These are phyloP conservation scores for Andrena cerasifolii DNA, from an alignment of 1,140 invertebrate genomes.

Conservation along the genomic window DNA sequence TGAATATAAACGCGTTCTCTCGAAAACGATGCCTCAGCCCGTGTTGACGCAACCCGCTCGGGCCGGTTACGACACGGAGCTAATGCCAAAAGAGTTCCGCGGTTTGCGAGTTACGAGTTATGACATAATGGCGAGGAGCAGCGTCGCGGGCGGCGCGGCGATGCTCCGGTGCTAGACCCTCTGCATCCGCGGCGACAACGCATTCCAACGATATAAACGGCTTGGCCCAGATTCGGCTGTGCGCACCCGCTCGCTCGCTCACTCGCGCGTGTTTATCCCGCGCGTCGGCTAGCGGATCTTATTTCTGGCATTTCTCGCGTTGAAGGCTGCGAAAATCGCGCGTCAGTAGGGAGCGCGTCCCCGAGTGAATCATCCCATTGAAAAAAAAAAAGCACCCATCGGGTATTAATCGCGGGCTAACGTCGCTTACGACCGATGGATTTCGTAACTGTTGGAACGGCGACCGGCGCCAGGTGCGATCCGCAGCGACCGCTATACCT, in stretches of 20 bases:
- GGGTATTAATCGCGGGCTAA: conserved; percentile 10
- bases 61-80: neutral
- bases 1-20: neutral
- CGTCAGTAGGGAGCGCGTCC: neutral
- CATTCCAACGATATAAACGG: conserved; percentile 70
- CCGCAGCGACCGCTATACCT: neutral
- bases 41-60: neutral
- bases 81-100: conserved; percentile 47
- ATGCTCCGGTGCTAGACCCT: conserved; percentile 10
- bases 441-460: conserved; percentile 50
- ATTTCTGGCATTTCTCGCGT: conserved; percentile 69
- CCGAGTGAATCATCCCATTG: conserved; percentile 17
- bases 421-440: neutral
- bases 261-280: conserved; percentile 63
- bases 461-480: neutral
- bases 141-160: neutral
- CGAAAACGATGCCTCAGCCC: neutral
- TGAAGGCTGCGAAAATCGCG: conserved; percentile 63
- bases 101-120: conserved; percentile 48
- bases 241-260: conserved; percentile 12
- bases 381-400: conserved; percentile 1
- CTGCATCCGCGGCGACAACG: conserved; percentile 60
- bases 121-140: conserved; percentile 54
- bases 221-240: conserved; percentile 69
- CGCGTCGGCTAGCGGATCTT: conserved; percentile 65